Evolutionary conservation across 2,797 vertebrate genomes (phyloP), one percentile per base, ranked within the genome.

Genomic region (Phyllotis vaccarum): DNA sequence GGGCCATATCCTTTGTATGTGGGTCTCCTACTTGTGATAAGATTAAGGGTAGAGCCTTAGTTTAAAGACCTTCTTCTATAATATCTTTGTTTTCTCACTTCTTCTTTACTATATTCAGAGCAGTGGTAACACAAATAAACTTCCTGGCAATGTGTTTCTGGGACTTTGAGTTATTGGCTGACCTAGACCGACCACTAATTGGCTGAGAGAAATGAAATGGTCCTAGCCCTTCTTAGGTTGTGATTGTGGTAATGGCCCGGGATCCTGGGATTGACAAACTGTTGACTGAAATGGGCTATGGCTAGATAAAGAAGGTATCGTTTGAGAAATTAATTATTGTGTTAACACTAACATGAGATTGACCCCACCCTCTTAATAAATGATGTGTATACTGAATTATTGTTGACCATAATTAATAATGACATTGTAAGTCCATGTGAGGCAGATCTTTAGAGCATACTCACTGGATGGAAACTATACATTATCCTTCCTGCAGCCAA

Each of bases 191-290:
- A 49, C 95, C 87, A 0, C 88, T 96, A 89, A 91, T 83, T 94
- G 96, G 14, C 68, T 66, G 22, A 10, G 0, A 27, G 49, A 27
- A 0, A 62, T 93, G 74, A 40, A 34, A 29, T 7, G 85, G 81
- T 29, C 95, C 91, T 91, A 76, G 96, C 95, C 95, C 95, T 85
- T 81, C 93, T 97, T 74, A 22, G 85, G 90, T 14, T 31, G n/a
- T 0, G 8, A 29, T 94, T 90, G 94, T 81, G 46, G 64, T 79
- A 91, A 4, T 86, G 75, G 22, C 3, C 82, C 2, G 0, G 11
- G 40, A 24, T 49, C 49, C 75, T 96, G 74, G 82, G 86, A 60
- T 93, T 94, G 93, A 89, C 85, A 92, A 5, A 6, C 0, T 5
- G 46, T 70, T 98, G 60, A 91, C 81, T 37, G 14, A 95, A 97